Evolutionary conservation across 2,113 vertebrate genomes (phyloP).

Genomic region (Gnathonemus echidnorhynchus): DNA sequence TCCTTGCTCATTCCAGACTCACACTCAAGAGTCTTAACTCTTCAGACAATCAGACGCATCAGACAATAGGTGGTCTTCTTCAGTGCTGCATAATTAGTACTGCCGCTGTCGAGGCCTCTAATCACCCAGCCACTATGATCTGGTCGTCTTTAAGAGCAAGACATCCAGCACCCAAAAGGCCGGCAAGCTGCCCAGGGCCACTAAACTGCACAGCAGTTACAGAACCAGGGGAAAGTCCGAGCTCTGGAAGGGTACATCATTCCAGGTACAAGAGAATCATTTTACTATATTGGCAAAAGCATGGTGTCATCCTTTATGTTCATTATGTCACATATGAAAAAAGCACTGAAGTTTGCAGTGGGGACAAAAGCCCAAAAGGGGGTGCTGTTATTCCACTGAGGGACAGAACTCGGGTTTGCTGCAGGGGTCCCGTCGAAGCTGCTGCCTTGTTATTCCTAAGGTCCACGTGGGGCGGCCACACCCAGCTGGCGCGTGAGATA

Average conservation of each 20-base stretch:
- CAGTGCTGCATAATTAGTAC: neutral
- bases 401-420: neutral
- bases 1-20: neutral
- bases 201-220: neutral
- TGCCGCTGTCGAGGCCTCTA: neutral
- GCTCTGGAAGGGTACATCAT: neutral
- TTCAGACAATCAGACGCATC: neutral
- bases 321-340: neutral
- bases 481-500: conserved; percentile 52
- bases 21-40: neutral
- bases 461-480: conserved; percentile 29
- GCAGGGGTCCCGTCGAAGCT: neutral
- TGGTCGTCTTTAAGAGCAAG: neutral
- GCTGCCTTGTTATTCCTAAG: conserved; percentile 10
- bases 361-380: neutral
- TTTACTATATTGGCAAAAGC: neutral
- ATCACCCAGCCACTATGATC: neutral
- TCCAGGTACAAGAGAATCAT: neutral
- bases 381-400: neutral
- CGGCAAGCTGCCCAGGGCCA: neutral
- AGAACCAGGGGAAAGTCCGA: neutral
- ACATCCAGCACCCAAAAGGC: neutral
- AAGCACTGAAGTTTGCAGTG: neutral
- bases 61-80: neutral
- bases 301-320: neutral